Evolutionary conservation across 2,797 vertebrate species (phyloP).

Genomic region (Chrosomus eos): DNA sequence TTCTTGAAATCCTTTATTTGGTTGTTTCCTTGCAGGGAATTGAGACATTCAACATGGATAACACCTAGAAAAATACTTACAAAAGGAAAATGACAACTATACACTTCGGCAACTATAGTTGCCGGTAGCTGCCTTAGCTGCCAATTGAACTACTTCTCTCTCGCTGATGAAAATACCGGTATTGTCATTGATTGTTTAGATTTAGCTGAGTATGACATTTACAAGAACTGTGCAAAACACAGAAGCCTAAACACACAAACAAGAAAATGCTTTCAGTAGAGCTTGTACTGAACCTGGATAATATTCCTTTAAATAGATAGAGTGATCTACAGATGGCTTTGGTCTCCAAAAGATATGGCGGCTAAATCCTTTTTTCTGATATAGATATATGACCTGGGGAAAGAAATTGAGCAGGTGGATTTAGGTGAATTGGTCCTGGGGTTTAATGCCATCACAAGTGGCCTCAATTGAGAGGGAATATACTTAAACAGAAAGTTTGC

Average conservation of each 20-base stretch:
- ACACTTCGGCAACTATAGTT: no score
- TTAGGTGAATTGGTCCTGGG: not conserved
- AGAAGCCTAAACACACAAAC: not conserved
- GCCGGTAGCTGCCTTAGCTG: not conserved
- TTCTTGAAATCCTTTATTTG: no score
- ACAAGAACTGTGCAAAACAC: not conserved
- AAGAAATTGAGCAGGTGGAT: not conserved
- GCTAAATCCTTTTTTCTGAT: not conserved
- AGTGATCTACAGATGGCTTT: not conserved
- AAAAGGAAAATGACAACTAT: no score
- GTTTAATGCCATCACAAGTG: not conserved
- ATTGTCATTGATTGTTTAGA: not conserved
- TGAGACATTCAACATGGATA: no score
- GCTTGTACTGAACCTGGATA: not conserved
- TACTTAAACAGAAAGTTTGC: not conserved
- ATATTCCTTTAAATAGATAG: not conserved
- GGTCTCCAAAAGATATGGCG: not conserved
- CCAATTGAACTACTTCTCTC: not conserved
- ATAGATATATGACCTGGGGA: not conserved
- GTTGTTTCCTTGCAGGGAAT: no score
- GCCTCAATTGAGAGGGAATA: not conserved
- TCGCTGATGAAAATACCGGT: not conserved
- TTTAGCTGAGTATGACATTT: not conserved
- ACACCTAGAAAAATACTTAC: no score
- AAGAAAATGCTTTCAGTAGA: not conserved